Percentiles rank a stretch among this genome's conserved stretches.
These are phyloP conservation scores for Coptotermes formosanus DNA, from an alignment of 1,140 invertebrate species.

Conservation along the genomic window DNA sequence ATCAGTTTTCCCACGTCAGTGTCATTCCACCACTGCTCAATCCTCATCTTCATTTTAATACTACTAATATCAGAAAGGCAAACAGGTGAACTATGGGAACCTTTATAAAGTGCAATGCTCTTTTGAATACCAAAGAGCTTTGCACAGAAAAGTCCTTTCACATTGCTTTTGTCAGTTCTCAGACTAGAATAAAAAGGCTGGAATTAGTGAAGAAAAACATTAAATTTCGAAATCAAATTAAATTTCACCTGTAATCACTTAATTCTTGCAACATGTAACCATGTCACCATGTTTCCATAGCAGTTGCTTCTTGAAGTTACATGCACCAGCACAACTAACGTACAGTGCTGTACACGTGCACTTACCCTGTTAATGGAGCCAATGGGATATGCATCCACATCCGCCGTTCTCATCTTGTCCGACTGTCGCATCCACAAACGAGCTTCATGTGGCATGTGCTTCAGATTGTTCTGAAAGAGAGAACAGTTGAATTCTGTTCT, in stretches of 20 bases:
- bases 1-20: too few relatives aligned
- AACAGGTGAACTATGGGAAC: too few relatives aligned
- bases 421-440: slow-evolving; percentile 28
- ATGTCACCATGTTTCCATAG: background rate
- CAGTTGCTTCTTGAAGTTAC: background rate
- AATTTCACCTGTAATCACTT: background rate
- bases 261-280: background rate
- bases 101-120: too few relatives aligned
- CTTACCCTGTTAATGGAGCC: slow-evolving; percentile 29
- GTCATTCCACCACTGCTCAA: too few relatives aligned
- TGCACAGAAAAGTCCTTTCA: too few relatives aligned
- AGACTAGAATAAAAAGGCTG: too few relatives aligned
- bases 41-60: too few relatives aligned
- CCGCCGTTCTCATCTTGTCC: slow-evolving; percentile 22
- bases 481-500: background rate
- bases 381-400: slow-evolving; percentile 24
- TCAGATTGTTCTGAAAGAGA: slow-evolving; percentile 22
- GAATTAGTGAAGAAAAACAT: background rate
- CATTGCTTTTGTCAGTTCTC: too few relatives aligned
- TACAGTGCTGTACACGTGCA: background rate
- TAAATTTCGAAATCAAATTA: background rate
- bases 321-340: background rate
- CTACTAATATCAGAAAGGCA: too few relatives aligned
- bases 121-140: too few relatives aligned
- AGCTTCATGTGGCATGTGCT: background rate